These are phyloP conservation scores for Leptocoma aspasia DNA, from an alignment of 2,113 vertebrate genomes.

Conservation along the genomic window DNA sequence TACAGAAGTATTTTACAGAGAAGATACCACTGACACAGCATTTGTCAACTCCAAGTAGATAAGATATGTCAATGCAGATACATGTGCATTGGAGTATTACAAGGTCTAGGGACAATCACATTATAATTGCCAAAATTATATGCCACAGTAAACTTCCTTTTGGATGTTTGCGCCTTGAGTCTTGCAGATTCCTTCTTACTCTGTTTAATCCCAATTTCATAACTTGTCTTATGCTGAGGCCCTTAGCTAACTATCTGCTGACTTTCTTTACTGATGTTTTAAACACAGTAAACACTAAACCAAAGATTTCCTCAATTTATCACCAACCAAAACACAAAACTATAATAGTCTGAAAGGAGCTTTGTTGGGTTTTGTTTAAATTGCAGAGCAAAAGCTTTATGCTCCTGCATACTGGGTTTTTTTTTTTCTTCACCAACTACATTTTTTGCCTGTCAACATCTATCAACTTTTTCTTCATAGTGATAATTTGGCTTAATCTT, in stretches of 20 bases:
- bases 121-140: neutral
- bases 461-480: neutral
- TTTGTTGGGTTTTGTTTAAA: neutral
- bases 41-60: neutral
- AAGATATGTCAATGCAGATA: neutral
- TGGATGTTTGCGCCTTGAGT: neutral
- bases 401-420: neutral
- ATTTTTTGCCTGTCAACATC: neutral
- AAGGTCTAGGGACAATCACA: neutral
- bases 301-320: neutral
- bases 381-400: neutral
- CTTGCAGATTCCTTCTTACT: neutral
- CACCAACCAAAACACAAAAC: neutral
- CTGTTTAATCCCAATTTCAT: neutral
- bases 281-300: neutral
- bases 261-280: neutral
- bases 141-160: neutral
- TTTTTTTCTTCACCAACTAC: neutral
- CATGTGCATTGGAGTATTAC: rapidly evolving
- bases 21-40: neutral
- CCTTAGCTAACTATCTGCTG: neutral
- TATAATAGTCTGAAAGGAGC: neutral
- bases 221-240: neutral
- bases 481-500: neutral
- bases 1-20: neutral